Conservation (phyloP, 2,113 vertebrate species). For the Eidolon helvum region DNA sequence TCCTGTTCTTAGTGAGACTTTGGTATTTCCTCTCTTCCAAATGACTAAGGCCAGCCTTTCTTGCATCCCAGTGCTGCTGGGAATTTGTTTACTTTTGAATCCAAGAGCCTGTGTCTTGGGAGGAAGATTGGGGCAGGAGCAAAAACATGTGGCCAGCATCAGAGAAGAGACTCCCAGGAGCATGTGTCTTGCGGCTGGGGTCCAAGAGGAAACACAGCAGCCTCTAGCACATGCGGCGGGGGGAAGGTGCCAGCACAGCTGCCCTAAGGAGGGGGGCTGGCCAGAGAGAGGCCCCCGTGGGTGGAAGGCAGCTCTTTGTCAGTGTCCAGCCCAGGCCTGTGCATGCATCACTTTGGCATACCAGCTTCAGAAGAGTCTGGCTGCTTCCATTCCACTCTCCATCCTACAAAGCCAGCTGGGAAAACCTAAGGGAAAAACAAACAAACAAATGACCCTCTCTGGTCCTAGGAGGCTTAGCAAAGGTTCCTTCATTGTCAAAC, state of each 20-base stretch:
- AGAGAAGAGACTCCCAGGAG: conserved; percentile 49
- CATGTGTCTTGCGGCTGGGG: conserved; percentile 19
- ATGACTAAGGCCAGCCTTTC: neutral
- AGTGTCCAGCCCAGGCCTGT: neutral
- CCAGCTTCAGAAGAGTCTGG: neutral
- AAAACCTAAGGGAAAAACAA: neutral
- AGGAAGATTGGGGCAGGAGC: conserved; percentile 45
- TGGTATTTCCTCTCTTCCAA: neutral
- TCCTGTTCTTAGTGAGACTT: neutral
- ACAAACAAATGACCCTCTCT: neutral
- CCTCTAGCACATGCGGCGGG: neutral
- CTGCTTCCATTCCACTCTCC: neutral
- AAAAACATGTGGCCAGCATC: conserved; percentile 73
- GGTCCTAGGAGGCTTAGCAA: neutral
- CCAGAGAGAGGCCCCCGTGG: neutral
- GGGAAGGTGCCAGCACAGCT: conserved; percentile 52
- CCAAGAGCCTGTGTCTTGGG: neutral
- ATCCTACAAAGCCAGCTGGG: neutral
- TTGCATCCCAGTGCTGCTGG: neutral
- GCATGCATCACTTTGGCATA: neutral
- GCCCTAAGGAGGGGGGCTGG: neutral
- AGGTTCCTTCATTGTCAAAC: neutral
- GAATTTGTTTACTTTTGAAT: conserved; percentile 53
- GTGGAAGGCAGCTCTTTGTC: neutral
- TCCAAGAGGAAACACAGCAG: conserved; percentile 71